These are phyloP conservation scores for Enteromius unitaeniatus DNA, from an alignment of 2,797 vertebrate species.

Conservation along the genomic window DNA sequence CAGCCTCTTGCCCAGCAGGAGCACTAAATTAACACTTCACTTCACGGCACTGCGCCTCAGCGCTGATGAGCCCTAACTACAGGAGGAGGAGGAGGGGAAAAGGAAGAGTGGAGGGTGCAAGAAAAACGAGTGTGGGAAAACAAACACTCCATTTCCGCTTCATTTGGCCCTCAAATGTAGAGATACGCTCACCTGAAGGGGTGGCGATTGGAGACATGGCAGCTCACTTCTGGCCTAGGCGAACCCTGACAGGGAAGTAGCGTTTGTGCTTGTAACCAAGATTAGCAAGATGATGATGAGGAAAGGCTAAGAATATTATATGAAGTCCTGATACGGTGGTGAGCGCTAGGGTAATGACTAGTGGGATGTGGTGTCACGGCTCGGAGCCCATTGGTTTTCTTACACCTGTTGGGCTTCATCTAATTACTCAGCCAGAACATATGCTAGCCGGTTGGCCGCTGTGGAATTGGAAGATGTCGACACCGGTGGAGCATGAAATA, in stretches of 20 bases:
- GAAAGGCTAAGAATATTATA: constrained; percentile 51
- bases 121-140: constrained; percentile 84
- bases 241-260: constrained; percentile 75
- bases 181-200: constrained; percentile 86
- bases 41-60: constrained; percentile 53
- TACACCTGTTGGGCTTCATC: constrained; percentile 65
- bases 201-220: constrained; percentile 79
- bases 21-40: constrained; percentile 91
- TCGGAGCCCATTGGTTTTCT: constrained; percentile 50
- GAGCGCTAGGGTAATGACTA: constrained; percentile 54
- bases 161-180: constrained; percentile 82
- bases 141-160: constrained; percentile 91
- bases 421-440: constrained; percentile 60
- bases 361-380: constrained; percentile 58
- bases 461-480: constrained; percentile 28
- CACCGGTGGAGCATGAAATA: constrained; percentile 49
- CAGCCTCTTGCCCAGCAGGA: constrained; percentile 84
- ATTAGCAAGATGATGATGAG: constrained; percentile 26
- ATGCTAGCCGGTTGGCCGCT: constrained; percentile 31
- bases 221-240: constrained; percentile 67
- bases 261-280: background rate
- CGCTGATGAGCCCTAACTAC: constrained; percentile 58
- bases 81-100: constrained; percentile 25
- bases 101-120: constrained; percentile 14
- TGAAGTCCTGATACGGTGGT: constrained; percentile 32